Conservation (phyloP, 2,113 vertebrate genomes). For the Tor tambroides region DNA sequence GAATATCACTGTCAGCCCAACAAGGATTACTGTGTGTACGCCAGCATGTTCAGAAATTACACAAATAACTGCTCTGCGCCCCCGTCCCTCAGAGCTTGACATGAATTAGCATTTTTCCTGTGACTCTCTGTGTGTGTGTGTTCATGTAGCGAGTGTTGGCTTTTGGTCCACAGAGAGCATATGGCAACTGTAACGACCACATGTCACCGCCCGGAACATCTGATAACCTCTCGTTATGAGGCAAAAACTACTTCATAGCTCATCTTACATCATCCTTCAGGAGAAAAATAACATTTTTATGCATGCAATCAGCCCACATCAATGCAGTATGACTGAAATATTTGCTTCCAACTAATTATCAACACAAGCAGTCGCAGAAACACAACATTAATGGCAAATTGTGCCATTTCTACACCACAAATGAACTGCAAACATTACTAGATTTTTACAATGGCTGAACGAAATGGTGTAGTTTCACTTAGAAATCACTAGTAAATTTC, state of each 20-base stretch:
- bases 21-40: too few relatives aligned
- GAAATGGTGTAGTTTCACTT: background rate
- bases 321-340: background rate
- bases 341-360: background rate
- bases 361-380: background rate
- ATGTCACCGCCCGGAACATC: conserved; percentile 17
- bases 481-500: background rate
- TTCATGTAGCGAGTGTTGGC: background rate
- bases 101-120: too few relatives aligned
- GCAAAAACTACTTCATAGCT: conserved; percentile 13
- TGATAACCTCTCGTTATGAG: conserved; percentile 38
- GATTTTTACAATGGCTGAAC: background rate
- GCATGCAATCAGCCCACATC: background rate
- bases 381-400: background rate
- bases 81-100: too few relatives aligned
- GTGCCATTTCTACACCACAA: background rate
- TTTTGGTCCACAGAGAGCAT: conserved; percentile 31
- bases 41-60: too few relatives aligned
- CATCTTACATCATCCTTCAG: conserved; percentile 26
- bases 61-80: too few relatives aligned
- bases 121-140: background rate
- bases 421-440: background rate
- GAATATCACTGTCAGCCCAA: too few relatives aligned
- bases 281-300: background rate
- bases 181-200: conserved; percentile 29